A percentile compares a stretch with the other conserved stretches of the same genome.
Conservation (phyloP, 1,140 invertebrate genomes). For the Macrocentrus cingulum region DNA sequence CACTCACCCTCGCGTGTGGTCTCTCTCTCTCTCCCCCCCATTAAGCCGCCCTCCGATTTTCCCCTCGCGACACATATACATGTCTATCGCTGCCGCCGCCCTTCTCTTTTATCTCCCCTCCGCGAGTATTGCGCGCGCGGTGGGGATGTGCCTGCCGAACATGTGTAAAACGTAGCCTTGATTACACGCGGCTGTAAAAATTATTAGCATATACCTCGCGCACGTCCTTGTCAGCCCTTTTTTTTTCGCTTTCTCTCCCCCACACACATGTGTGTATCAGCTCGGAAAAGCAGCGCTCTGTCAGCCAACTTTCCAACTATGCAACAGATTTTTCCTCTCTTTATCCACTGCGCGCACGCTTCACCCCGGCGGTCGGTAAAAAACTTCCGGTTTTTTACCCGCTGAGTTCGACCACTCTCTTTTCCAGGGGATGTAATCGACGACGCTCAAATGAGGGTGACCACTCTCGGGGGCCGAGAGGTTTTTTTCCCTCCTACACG, state of each 20-base stretch:
- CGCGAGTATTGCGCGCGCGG: constrained; percentile 22
- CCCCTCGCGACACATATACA: constrained; percentile 24
- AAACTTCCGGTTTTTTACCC: constrained; percentile 1
- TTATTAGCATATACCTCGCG: constrained; percentile 57
- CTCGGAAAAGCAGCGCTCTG: constrained; percentile 3
- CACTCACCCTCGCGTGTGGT: neutral
- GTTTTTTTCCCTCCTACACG: neutral
- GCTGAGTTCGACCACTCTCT: neutral
- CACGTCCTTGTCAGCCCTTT: neutral
- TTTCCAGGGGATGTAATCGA: neutral
- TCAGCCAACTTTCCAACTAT: constrained; percentile 11
- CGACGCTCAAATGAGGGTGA: too few relatives aligned
- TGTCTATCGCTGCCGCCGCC: too few relatives aligned
- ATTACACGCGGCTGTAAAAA: constrained; percentile 57
- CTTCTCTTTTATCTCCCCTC: constrained; percentile 22
- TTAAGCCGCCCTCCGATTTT: constrained; percentile 39
- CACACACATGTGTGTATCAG: neutral
- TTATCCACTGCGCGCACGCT: constrained; percentile 17
- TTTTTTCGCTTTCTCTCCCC: constrained; percentile 6
- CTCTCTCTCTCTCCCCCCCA: too few relatives aligned
- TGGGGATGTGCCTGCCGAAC: constrained; percentile 36
- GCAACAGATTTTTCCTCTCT: constrained; percentile 17
- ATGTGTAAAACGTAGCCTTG: constrained; percentile 57
- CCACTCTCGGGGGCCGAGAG: too few relatives aligned
- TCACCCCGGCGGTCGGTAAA: constrained; percentile 25